Base-by-base conservation (phyloP, 1,140 invertebrate species). In the Scaptodrosophila lebanonensis region DNA sequence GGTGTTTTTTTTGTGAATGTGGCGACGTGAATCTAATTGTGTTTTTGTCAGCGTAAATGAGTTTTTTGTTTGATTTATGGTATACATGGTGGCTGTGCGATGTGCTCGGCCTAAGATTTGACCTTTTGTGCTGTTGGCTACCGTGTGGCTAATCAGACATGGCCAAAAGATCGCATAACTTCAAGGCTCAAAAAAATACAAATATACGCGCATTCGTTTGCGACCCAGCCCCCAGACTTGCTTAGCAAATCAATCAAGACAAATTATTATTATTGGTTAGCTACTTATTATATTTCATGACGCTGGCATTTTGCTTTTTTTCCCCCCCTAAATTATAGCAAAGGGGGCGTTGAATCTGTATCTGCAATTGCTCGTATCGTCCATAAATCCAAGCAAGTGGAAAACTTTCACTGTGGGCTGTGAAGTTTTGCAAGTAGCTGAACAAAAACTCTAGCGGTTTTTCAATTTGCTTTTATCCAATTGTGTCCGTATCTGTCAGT, bases 211-310 rank as follows among this genome's bases (percentile, higher is more conserved):
- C n/a, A n/a, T n/a, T n/a, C n/a, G n/a, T n/a, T n/a, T n/a, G n/a
- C n/a, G n/a, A n/a, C n/a, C n/a, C n/a, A n/a, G n/a, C n/a, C n/a
- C 3, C 3, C 17, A 25, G 29, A 42, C 20, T 33, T 48, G 43
- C 13, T 49, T 49, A 45, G 36, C 59, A 64, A 64, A 52, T 73
- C 49, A 58, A 54, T 51, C 59, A 65, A 66, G 63, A 66, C 62
- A 79, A 79, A 82, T 77, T 77, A 73, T 77, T 77, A 79, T 79
- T 77, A 79, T 79, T 79, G 68, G 73, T 68, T 25, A 25, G 22
- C 22, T 25, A 25, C 22, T n/a, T 56, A 79, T 79, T 79, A 79
- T 73, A 79, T 67, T 61, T 62, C 73, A 77, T 79, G 73, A 79
- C 68, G 68, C 52, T 62, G 40, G 73, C 75, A 73, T 59, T 45